phyloP scores from a whole-genome alignment of 23 tunicate genomes.

The Ascidia mentula region DNA sequence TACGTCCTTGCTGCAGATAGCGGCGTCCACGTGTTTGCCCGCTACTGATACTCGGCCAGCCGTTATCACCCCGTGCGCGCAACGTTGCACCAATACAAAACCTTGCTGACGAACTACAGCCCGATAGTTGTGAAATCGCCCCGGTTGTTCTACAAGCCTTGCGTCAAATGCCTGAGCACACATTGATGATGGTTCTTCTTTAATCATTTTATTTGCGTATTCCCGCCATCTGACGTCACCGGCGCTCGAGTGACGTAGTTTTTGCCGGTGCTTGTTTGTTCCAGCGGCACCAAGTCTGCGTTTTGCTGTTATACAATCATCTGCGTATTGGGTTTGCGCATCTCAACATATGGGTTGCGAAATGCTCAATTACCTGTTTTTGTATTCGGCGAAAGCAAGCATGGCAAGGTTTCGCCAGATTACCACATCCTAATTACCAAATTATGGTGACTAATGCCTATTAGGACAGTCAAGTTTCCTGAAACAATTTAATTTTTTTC shows the following conservation, averaged over 20 bases:
- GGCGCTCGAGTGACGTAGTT: not conserved
- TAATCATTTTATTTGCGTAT: not conserved
- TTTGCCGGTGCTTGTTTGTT: not conserved
- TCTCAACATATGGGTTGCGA: too few relatives aligned
- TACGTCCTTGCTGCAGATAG: not conserved
- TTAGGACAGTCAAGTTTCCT: too few relatives aligned
- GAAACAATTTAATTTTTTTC: too few relatives aligned
- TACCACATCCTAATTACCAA: too few relatives aligned
- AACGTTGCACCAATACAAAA: not conserved
- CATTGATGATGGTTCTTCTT: not conserved
- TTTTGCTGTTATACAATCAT: not conserved
- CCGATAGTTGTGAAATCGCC: not conserved
- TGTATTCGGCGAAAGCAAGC: too few relatives aligned
- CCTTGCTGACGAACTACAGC: not conserved
- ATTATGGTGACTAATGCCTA: too few relatives aligned
- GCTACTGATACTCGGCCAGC: not conserved
- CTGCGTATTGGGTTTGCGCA: too few relatives aligned
- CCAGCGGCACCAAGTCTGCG: conserved; percentile 6
- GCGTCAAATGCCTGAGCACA: conserved; percentile 7
- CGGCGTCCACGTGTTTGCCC: not conserved
- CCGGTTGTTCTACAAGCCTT: not conserved
- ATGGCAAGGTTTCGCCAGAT: too few relatives aligned
- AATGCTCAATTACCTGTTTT: too few relatives aligned
- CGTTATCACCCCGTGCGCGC: not conserved
- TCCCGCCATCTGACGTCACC: not conserved